phyloP scores from a whole-genome alignment of 1,140 invertebrate species.

The Cotesia glomerata region DNA sequence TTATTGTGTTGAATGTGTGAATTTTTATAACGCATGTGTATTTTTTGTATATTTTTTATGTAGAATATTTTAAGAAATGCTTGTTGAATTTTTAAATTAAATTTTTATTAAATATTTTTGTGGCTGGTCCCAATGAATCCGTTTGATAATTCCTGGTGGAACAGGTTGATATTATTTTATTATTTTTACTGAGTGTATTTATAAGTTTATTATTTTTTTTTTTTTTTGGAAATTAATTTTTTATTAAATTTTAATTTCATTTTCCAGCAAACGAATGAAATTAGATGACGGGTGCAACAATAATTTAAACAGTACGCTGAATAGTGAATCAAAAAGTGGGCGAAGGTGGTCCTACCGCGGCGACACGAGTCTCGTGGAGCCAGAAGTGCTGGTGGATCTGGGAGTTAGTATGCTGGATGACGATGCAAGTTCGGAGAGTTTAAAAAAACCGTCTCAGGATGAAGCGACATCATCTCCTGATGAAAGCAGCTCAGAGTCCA shows the following conservation, averaged over 20 bases:
- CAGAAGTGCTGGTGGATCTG: constrained; percentile 61
- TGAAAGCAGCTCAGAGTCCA: constrained; percentile 31
- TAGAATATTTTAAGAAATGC: no score
- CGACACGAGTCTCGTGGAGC: constrained; percentile 54
- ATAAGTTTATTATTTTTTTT: constrained; percentile 2
- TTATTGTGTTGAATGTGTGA: no score
- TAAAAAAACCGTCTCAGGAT: constrained; percentile 48
- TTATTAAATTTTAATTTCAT: background rate
- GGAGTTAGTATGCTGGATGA: constrained; percentile 61
- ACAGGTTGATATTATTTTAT: constrained; percentile 26
- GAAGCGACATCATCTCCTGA: constrained; percentile 42
- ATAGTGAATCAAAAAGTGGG: constrained; percentile 38
- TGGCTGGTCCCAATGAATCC: background rate
- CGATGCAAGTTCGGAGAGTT: constrained; percentile 47
- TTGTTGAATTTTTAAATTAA: no score
- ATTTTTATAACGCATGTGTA: no score
- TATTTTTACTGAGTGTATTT: background rate
- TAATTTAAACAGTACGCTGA: constrained; percentile 46
- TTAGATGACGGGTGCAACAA: constrained; percentile 56
- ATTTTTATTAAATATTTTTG: no score
- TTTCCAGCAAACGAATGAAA: constrained; percentile 52
- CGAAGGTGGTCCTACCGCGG: constrained; percentile 52
- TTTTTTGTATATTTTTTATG: no score
- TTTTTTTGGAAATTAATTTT: background rate
- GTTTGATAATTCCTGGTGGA: constrained; percentile 25